phyloP scores from a whole-genome alignment of 2,797 vertebrate species.

The Malacoctenus gilli region DNA sequence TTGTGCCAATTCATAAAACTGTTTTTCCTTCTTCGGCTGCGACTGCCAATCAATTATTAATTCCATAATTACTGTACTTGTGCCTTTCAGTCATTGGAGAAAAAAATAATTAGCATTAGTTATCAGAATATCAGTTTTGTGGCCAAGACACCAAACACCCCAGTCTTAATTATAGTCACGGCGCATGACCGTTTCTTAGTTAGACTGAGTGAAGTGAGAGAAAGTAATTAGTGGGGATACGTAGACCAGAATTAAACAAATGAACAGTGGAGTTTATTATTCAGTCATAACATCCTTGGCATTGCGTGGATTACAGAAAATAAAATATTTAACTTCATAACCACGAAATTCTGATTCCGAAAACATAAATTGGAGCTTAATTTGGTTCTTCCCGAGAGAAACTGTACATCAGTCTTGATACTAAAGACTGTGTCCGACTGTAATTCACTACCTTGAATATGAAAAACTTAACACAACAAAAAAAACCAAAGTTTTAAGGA shows the following conservation, averaged over 20 bases:
- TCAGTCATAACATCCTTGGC: background rate
- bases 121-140: conserved; percentile 25
- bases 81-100: conserved; percentile 31
- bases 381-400: too few relatives aligned
- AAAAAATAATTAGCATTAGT: conserved; percentile 36
- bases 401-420: too few relatives aligned
- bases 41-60: conserved; percentile 41
- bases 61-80: conserved; percentile 37
- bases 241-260: background rate
- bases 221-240: background rate
- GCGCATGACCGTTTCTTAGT: conserved; percentile 6
- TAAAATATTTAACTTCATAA: too few relatives aligned
- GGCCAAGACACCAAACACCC: conserved; percentile 11
- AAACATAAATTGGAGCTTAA: too few relatives aligned
- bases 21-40: conserved; percentile 20
- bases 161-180: conserved; percentile 2
- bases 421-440: too few relatives aligned
- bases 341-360: too few relatives aligned
- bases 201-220: background rate
- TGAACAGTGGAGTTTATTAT: background rate
- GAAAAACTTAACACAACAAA: background rate
- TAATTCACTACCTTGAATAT: too few relatives aligned
- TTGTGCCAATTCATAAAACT: conserved; percentile 44
- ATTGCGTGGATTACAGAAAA: too few relatives aligned
- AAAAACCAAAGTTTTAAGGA: background rate